Conservation (phyloP, 2,888 invertebrate species). For the Microctonus brassicae region DNA sequence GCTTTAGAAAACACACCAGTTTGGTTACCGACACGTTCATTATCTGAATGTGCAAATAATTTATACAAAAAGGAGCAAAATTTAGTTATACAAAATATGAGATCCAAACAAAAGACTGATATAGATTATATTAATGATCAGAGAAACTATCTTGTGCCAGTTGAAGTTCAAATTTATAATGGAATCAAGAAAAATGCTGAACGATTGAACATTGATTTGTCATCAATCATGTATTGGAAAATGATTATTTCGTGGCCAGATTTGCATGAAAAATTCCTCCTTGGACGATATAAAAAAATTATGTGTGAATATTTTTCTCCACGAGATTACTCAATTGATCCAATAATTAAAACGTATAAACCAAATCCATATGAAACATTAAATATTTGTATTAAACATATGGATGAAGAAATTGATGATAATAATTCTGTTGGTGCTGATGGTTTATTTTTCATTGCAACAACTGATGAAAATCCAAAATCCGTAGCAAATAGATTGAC, state of each 20-base stretch:
- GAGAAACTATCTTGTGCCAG: conserved; percentile 60
- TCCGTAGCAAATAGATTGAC: conserved; percentile 56
- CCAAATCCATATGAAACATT: conserved; percentile 59
- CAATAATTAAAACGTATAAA: conserved; percentile 58
- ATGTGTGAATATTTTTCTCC: conserved; percentile 70
- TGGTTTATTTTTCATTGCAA: conserved; percentile 59
- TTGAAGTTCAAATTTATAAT: conserved; percentile 70
- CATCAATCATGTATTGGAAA: conserved; percentile 75
- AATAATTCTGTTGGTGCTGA: conserved; percentile 57
- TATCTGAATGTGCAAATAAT: conserved; percentile 68
- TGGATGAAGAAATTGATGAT: conserved; percentile 57
- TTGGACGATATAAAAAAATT: conserved; percentile 71
- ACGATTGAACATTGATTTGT: conserved; percentile 68
- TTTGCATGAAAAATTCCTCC: conserved; percentile 69
- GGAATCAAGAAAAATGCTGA: conserved; percentile 72
- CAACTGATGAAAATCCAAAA: conserved; percentile 53
- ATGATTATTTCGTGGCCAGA: conserved; percentile 74
- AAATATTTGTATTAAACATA: conserved; percentile 60
- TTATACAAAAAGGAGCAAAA: conserved; percentile 69
- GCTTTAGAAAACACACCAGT: conserved; percentile 73
- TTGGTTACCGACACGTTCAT: conserved; percentile 70
- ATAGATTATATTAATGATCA: conserved; percentile 27
- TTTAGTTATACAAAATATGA: conserved; percentile 70
- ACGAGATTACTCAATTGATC: conserved; percentile 57
- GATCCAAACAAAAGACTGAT: conserved; percentile 60